phyloP scores from a whole-genome alignment of 2,888 invertebrate genomes.

The Epirrhoe tristata region DNA sequence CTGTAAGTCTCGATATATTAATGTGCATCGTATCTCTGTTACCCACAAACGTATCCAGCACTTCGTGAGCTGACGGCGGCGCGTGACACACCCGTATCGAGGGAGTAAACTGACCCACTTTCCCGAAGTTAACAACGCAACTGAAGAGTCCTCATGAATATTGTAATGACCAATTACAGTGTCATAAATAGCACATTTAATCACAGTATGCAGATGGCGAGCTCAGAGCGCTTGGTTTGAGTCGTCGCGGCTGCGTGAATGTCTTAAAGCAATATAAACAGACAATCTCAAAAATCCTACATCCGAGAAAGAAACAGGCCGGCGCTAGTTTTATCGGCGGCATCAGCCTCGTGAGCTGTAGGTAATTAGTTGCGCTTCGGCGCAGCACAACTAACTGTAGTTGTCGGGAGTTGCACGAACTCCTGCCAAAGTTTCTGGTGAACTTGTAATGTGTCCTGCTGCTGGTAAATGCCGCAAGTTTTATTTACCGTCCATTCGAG shows the following conservation, averaged over 20 bases:
- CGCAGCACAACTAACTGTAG: conserved; percentile 3
- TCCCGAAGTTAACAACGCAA: conserved; percentile 19
- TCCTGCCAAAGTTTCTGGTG: conserved; percentile 16
- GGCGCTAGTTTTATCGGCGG: conserved; percentile 10
- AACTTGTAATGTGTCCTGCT: conserved; percentile 27
- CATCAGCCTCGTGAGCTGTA: conserved; percentile 10
- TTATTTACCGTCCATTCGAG: conserved; percentile 29
- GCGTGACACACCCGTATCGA: neutral
- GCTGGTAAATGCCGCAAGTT: conserved; percentile 14
- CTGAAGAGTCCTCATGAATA: conserved; percentile 30
- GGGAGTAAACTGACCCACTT: conserved; percentile 26
- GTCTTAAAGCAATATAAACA: too few relatives aligned
- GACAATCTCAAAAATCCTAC: too few relatives aligned
- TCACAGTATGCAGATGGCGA: conserved; percentile 24
- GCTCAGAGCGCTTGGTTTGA: conserved; percentile 1
- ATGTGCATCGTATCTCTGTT: too few relatives aligned
- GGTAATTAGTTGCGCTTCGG: conserved; percentile 5
- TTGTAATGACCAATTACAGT: conserved; percentile 31
- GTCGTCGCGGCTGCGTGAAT: neutral
- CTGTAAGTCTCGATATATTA: too few relatives aligned
- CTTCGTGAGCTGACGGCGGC: neutral
- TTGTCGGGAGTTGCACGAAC: neutral
- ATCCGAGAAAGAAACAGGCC: neutral
- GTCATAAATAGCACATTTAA: conserved; percentile 29
- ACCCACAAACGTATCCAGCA: neutral